phyloP scores from a whole-genome alignment of 2,113 vertebrate genomes.

The Zosterops borbonicus region DNA sequence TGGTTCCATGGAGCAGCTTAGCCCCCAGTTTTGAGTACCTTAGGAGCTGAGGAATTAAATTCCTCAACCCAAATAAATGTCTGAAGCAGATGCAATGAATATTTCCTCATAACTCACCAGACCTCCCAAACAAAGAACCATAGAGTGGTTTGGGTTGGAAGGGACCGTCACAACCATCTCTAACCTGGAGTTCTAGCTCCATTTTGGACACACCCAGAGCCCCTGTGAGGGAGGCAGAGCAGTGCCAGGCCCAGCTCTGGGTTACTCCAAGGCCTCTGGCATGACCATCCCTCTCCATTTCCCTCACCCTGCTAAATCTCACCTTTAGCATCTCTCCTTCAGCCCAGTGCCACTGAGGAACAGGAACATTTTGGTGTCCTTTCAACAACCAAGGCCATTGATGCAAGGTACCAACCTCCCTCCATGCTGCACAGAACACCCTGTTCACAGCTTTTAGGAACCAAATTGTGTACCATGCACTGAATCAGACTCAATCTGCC shows the following conservation, averaged over 20 bases:
- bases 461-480: neutral
- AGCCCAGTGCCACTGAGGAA: neutral
- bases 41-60: neutral
- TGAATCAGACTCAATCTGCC: neutral
- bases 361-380: neutral
- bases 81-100: neutral
- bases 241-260: neutral
- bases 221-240: neutral
- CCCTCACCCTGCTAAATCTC: neutral
- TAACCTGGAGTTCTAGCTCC: neutral
- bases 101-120: neutral
- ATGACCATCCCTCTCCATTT: rapidly evolving
- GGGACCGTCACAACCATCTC: neutral
- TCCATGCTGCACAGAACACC: neutral
- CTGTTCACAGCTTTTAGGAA: neutral
- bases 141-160: neutral
- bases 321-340: neutral
- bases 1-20: neutral
- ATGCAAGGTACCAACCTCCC: neutral
- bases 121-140: neutral
- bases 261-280: neutral
- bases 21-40: neutral
- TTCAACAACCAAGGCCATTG: neutral
- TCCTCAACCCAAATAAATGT: neutral
- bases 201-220: rapidly evolving